These are phyloP conservation scores for Xenopus laevis DNA, from an alignment of 2,113 vertebrate species.

Conservation along the genomic window DNA sequence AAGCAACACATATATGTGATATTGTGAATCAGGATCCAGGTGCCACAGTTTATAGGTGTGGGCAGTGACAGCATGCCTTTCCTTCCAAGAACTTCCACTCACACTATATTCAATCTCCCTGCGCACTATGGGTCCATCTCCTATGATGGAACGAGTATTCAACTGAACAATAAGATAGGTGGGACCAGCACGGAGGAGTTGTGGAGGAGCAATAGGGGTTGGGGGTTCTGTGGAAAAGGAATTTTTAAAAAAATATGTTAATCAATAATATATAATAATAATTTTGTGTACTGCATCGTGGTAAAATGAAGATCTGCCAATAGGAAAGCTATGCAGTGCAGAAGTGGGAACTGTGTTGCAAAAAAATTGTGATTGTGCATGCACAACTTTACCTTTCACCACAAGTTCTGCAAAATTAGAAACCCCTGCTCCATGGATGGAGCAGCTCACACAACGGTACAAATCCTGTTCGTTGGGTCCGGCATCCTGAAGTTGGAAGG, in stretches of 20 bases:
- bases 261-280: neutral
- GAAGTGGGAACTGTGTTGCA: too few relatives aligned
- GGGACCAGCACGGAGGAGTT: slow-evolving; percentile 88
- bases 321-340: too few relatives aligned
- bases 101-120: slow-evolving; percentile 96
- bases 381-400: slow-evolving; percentile 80
- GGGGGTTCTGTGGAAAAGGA: slow-evolving; percentile 76
- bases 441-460: slow-evolving; percentile 92
- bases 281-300: too few relatives aligned
- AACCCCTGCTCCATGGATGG: slow-evolving; percentile 80
- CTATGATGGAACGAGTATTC: slow-evolving; percentile 95
- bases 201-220: slow-evolving; percentile 88
- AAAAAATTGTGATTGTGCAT: too few relatives aligned
- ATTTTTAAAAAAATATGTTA: neutral
- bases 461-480: slow-evolving; percentile 81
- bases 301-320: too few relatives aligned
- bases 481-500: slow-evolving; percentile 80
- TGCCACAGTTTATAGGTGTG: slow-evolving; percentile 97
- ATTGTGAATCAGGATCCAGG: slow-evolving; percentile 92
- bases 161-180: slow-evolving; percentile 96
- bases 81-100: slow-evolving; percentile 86
- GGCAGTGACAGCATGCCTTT: slow-evolving; percentile 90
- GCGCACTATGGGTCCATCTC: slow-evolving; percentile 91
- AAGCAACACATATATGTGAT: slow-evolving; percentile 90
- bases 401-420: slow-evolving; percentile 96